Evolutionary conservation across 2,113 vertebrate genomes (phyloP).

Genomic region (Thalassoma bifasciatum): DNA sequence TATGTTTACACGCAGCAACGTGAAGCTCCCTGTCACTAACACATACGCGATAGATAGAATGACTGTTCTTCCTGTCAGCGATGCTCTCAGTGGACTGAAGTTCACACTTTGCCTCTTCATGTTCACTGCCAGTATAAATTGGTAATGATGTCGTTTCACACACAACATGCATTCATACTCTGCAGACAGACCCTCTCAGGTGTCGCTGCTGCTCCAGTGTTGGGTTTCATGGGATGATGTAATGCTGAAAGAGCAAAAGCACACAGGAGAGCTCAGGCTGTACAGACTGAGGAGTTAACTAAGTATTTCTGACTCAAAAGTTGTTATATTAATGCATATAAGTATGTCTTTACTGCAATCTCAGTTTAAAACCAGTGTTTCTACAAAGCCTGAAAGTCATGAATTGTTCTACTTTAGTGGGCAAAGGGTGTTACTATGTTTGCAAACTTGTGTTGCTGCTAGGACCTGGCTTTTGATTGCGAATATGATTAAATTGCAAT

Average conservation of each 20-base stretch:
- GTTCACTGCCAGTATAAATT: constrained; percentile 12
- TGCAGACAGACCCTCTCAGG: neutral
- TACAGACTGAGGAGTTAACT: neutral
- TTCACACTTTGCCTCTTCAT: neutral
- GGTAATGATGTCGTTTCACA: constrained; percentile 37
- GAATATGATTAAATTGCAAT: too few relatives aligned
- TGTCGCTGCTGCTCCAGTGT: constrained; percentile 12
- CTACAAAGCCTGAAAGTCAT: too few relatives aligned
- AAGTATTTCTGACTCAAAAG: neutral
- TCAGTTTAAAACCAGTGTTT: too few relatives aligned
- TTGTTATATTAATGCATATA: neutral
- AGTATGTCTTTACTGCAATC: neutral
- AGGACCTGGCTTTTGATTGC: too few relatives aligned
- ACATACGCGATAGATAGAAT: too few relatives aligned
- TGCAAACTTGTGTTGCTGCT: too few relatives aligned
- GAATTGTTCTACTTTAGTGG: too few relatives aligned
- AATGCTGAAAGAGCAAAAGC: constrained; percentile 4
- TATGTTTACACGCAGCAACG: neutral
- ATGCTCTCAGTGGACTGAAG: neutral
- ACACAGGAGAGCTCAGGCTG: constrained; percentile 1
- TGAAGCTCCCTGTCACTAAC: neutral
- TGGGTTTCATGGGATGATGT: constrained; percentile 36
- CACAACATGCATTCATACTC: neutral
- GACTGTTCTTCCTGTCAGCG: neutral
- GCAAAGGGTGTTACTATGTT: too few relatives aligned